phyloP scores from a whole-genome alignment of 2,888 invertebrate genomes.

The Deladenus siricidicola region DNA sequence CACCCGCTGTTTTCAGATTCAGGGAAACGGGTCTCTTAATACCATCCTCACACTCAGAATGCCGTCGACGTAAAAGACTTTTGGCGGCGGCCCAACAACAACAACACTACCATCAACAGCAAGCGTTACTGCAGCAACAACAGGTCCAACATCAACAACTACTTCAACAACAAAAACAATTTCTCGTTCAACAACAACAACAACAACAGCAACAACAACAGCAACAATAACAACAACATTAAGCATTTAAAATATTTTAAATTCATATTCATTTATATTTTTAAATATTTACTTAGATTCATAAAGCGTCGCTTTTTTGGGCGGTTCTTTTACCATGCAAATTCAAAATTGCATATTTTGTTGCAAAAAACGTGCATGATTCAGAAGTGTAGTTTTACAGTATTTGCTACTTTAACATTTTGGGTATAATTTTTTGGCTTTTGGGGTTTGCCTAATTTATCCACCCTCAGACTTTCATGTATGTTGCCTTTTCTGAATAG shows the following conservation, averaged over 20 bases:
- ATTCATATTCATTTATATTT: background rate
- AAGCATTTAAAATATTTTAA: background rate
- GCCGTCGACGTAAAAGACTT: constrained; percentile 32
- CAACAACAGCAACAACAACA: background rate
- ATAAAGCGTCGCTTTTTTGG: background rate
- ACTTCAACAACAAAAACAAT: background rate
- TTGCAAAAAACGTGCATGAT: no score
- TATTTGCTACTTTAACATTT: no score
- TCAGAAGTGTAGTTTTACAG: no score
- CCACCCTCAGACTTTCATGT: no score
- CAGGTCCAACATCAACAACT: background rate
- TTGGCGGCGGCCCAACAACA: background rate
- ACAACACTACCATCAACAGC: background rate
- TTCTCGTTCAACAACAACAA: background rate
- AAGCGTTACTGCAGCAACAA: background rate
- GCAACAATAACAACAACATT: background rate
- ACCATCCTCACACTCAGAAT: constrained; percentile 49
- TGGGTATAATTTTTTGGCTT: no score
- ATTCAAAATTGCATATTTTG: no score
- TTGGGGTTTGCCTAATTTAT: no score
- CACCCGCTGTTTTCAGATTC: constrained; percentile 42
- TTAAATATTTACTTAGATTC: background rate
- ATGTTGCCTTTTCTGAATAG: no score
- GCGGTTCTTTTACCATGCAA: no score
- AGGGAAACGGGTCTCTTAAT: constrained; percentile 47